phyloP scores from a whole-genome alignment of 1,140 invertebrate species.

The Glossosoma conforme region DNA sequence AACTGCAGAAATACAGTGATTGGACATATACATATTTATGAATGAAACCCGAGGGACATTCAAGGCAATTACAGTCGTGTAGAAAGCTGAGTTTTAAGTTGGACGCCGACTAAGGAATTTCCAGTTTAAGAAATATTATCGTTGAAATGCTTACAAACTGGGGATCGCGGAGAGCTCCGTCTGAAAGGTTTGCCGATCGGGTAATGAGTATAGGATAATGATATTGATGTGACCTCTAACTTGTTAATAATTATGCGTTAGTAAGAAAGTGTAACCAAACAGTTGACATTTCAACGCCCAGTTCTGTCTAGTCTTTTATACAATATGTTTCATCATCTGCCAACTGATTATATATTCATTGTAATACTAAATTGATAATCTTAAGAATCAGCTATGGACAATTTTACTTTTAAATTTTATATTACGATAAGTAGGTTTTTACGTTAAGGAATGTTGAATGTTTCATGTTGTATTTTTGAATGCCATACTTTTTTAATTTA shows the following conservation, averaged over 20 bases:
- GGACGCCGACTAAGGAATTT: no score
- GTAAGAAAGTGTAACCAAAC: constrained; percentile 24
- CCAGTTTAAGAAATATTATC: no score
- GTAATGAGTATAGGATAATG: neutral
- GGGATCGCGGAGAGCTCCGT: neutral
- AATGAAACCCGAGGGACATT: no score
- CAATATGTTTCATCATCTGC: constrained; percentile 14
- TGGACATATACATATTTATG: no score
- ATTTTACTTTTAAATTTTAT: neutral
- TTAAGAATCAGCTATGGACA: neutral
- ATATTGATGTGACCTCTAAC: constrained; percentile 12
- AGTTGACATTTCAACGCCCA: constrained; percentile 27
- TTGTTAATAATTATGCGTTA: constrained; percentile 25
- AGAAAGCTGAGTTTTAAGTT: no score
- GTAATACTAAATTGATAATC: constrained; percentile 2
- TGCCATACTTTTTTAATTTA: constrained; percentile 12
- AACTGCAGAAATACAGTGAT: no score
- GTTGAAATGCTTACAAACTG: no score
- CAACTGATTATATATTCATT: constrained; percentile 12
- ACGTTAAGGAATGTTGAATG: constrained; percentile 4
- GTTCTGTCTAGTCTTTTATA: constrained; percentile 31
- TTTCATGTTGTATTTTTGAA: constrained; percentile 12
- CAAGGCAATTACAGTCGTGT: no score
- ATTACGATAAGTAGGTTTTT: neutral
- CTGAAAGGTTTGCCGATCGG: neutral